phyloP scores from a whole-genome alignment of 2,797 vertebrate species.

The Bryconaethiops microstoma region DNA sequence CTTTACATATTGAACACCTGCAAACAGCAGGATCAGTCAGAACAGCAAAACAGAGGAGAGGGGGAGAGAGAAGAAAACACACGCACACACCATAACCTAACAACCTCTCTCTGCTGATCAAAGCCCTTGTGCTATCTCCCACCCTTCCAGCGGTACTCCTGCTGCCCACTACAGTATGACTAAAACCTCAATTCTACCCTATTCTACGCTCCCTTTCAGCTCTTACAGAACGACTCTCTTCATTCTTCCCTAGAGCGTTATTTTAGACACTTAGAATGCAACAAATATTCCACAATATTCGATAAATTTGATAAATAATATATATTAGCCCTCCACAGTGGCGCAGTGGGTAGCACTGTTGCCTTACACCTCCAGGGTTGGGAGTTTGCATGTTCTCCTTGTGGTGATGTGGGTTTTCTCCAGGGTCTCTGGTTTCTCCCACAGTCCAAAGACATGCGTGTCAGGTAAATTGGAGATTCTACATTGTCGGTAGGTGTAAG shows the following conservation, averaged over 20 bases:
- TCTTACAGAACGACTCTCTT: background rate
- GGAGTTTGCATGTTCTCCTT: too few species aligned
- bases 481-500: too few species aligned
- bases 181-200: background rate
- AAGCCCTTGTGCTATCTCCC: background rate
- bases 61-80: background rate
- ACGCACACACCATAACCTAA: background rate
- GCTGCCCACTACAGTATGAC: background rate
- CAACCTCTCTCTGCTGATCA: constrained; percentile 7
- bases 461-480: too few species aligned
- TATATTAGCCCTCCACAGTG: too few species aligned
- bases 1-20: constrained; percentile 28
- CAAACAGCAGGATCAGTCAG: constrained; percentile 23
- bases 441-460: too few species aligned
- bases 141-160: background rate
- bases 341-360: too few species aligned
- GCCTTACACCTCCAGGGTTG: too few species aligned
- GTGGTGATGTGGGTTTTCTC: too few species aligned
- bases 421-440: too few species aligned
- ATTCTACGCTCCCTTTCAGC: background rate
- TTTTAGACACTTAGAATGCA: background rate
- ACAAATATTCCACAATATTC: too few species aligned
- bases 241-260: background rate
- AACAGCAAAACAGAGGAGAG: background rate
- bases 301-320: too few species aligned